phyloP scores from a whole-genome alignment of 92 coral and sea anemone species.

The Epizoanthus stellaris region DNA sequence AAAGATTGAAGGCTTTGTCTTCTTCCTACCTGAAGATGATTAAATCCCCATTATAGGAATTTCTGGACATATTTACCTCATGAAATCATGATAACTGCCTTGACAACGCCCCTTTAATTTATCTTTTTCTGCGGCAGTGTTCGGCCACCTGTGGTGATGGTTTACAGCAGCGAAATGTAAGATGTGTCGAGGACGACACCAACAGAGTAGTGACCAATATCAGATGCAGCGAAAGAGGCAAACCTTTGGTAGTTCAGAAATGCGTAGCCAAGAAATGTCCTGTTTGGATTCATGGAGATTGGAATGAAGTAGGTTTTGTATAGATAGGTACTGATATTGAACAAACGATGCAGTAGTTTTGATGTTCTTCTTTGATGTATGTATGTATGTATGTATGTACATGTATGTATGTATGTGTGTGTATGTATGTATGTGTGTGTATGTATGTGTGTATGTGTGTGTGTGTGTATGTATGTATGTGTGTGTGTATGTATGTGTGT shows the following conservation, averaged over 20 bases:
- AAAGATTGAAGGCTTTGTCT: no score
- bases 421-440: no score
- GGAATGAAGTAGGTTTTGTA: slow-evolving; percentile 24
- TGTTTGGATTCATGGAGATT: slow-evolving; percentile 29
- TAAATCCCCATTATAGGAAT: no score
- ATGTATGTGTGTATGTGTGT: no score
- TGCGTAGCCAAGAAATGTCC: slow-evolving; percentile 18
- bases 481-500: no score
- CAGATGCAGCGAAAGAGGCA: neutral
- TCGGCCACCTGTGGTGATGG: slow-evolving; percentile 35
- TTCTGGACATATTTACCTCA: no score
- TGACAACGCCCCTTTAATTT: neutral
- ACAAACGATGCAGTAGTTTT: neutral
- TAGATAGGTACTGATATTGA: neutral
- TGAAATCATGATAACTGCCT: no score
- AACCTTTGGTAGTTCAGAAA: neutral
- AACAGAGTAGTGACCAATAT: slow-evolving; percentile 8
- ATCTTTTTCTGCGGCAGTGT: neutral
- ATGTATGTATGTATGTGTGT: no score
- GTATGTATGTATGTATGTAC: neutral
- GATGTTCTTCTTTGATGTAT: neutral
- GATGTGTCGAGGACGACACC: slow-evolving; percentile 28
- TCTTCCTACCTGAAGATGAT: no score
- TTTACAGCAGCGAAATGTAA: slow-evolving; percentile 25
- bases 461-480: no score